Conservation (phyloP, 2,888 invertebrate species). For the Hecatera dysodea region DNA sequence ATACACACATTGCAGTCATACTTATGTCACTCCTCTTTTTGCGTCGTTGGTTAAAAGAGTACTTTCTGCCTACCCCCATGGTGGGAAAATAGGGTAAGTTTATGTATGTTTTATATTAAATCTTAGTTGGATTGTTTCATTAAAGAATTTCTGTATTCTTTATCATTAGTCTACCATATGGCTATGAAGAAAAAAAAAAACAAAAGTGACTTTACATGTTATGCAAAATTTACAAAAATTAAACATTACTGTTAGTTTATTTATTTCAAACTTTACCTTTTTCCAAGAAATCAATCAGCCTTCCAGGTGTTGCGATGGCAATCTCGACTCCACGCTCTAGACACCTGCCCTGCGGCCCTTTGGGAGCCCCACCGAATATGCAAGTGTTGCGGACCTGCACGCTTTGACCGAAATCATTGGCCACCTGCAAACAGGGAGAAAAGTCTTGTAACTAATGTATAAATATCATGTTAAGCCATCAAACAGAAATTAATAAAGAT, state of each 20-base stretch:
- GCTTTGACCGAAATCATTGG: constrained; percentile 97
- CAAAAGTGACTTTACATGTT: neutral
- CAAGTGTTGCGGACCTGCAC: constrained; percentile 97
- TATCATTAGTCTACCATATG: neutral
- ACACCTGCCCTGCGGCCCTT: constrained; percentile 97
- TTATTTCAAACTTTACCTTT: constrained; percentile 83
- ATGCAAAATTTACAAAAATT: neutral
- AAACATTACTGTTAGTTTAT: too few species aligned
- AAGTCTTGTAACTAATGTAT: constrained; percentile 10
- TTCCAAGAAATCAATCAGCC: constrained; percentile 98
- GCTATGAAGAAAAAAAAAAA: neutral
- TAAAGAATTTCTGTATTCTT: neutral
- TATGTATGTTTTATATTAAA: too few species aligned
- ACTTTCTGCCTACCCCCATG: too few species aligned
- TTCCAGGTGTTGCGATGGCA: constrained; percentile 98
- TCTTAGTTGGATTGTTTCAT: neutral
- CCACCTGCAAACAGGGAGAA: constrained; percentile 92
- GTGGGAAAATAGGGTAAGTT: too few species aligned
- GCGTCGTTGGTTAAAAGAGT: too few species aligned
- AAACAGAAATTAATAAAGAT: constrained; percentile 16
- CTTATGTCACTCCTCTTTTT: too few species aligned
- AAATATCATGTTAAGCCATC: neutral
- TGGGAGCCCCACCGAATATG: constrained; percentile 99
- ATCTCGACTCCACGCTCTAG: constrained; percentile 97
- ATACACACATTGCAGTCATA: too few species aligned